A percentile compares a stretch with the other conserved stretches of the same genome.
phyloP scores from a whole-genome alignment of 2,797 vertebrate genomes.

The Nyctibius grandis region DNA sequence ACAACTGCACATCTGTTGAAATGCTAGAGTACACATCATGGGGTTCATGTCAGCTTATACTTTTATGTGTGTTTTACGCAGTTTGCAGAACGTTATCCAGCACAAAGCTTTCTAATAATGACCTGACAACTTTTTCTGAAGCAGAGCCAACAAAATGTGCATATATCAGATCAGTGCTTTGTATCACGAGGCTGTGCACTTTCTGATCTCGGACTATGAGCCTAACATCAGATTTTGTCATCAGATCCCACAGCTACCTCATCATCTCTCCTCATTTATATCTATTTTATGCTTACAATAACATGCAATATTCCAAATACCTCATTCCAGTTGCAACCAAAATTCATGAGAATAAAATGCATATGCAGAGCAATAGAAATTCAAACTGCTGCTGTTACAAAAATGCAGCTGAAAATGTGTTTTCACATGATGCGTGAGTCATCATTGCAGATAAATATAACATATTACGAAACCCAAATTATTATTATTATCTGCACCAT shows the following conservation, averaged over 20 bases:
- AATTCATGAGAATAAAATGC: neutral
- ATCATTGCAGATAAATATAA: neutral
- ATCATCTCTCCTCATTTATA: neutral
- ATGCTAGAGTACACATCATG: neutral
- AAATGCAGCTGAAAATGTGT: neutral
- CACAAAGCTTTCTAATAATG: neutral
- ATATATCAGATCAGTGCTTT: neutral
- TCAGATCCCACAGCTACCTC: neutral
- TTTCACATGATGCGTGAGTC: neutral
- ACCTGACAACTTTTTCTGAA: neutral
- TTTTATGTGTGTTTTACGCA: neutral
- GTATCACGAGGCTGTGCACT: neutral
- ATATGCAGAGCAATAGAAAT: neutral
- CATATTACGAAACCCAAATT: neutral
- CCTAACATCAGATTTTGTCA: neutral
- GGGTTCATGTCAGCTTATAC: neutral
- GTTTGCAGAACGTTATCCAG: neutral
- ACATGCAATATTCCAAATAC: neutral
- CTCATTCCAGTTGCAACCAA: neutral
- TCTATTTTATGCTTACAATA: neutral
- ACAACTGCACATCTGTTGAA: neutral
- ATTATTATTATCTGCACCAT: neutral
- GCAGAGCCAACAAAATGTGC: neutral
- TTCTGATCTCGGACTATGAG: neutral
- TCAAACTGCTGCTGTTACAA: neutral